These are phyloP conservation scores for Bombylius discolor DNA, from an alignment of 2,888 invertebrate species.

Conservation along the genomic window DNA sequence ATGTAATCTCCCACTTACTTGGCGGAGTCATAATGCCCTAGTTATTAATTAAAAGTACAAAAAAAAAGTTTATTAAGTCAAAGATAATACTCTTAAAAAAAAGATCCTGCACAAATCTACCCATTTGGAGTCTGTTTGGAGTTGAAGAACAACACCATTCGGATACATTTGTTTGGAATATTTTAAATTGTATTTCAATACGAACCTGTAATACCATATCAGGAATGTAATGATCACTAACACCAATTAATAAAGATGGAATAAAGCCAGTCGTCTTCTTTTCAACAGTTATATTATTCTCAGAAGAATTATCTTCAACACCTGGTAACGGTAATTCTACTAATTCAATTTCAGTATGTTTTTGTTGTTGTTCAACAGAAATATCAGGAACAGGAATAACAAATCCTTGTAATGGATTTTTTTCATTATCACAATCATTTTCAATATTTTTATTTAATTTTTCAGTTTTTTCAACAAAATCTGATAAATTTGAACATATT, in stretches of 20 bases:
- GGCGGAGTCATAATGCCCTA: constrained; percentile 46
- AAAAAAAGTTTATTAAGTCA: background rate
- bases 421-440: no score
- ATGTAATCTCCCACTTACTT: constrained; percentile 43
- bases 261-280: constrained; percentile 38
- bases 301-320: constrained; percentile 25
- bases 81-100: no score
- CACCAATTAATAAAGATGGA: constrained; percentile 47
- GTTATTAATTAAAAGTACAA: constrained; percentile 8
- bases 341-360: constrained; percentile 41
- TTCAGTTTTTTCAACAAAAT: no score
- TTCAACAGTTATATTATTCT: constrained; percentile 19
- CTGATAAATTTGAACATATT: no score
- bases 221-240: constrained; percentile 54
- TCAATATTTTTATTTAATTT: no score
- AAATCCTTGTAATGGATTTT: no score
- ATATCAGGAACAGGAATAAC: no score
- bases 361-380: no score
- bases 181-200: background rate
- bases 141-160: no score
- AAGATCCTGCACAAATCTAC: no score
- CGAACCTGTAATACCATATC: constrained; percentile 63
- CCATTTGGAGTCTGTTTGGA: no score
- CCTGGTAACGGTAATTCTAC: constrained; percentile 47
- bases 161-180: no score